Percentiles rank a stretch among this genome's conserved stretches.
Conservation (phyloP, 1,140 invertebrate species). For the Nomia melanderi region DNA sequence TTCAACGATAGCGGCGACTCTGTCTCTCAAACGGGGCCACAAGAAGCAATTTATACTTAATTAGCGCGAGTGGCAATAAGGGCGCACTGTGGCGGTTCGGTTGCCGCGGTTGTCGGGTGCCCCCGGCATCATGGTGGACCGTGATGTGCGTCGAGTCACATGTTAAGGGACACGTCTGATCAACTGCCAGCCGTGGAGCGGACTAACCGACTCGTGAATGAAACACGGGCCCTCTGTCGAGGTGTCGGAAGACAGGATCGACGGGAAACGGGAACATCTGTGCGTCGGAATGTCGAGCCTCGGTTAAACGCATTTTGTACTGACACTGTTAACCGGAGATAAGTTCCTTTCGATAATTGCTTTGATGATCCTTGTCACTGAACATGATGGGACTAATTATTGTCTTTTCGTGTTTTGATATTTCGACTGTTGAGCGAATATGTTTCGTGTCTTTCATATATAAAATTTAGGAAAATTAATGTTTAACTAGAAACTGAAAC, state of each 20-base stretch:
- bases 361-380: too few relatives aligned
- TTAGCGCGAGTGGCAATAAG: conserved; percentile 61
- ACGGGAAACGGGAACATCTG: conserved; percentile 13
- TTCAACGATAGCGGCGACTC: conserved; percentile 41
- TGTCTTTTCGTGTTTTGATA: too few relatives aligned
- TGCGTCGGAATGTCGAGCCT: not conserved
- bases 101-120: conserved; percentile 13
- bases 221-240: conserved; percentile 31
- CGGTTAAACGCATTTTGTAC: not conserved
- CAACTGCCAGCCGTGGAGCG: conserved; percentile 56
- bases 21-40: not conserved
- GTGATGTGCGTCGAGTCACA: conserved; percentile 66
- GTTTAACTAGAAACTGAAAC: too few relatives aligned
- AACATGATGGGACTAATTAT: too few relatives aligned
- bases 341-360: too few relatives aligned
- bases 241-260: not conserved
- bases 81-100: conserved; percentile 54
- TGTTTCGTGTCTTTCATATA: too few relatives aligned
- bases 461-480: too few relatives aligned
- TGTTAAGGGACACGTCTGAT: conserved; percentile 60
- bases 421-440: too few relatives aligned
- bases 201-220: conserved; percentile 47
- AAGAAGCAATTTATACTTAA: conserved; percentile 71
- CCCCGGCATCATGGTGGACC: conserved; percentile 36
- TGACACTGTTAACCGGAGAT: not conserved